Percentiles rank a stretch among this genome's conserved stretches.
Conservation (phyloP, 1,140 invertebrate species). For the Brachionus rotundiformis region DNA sequence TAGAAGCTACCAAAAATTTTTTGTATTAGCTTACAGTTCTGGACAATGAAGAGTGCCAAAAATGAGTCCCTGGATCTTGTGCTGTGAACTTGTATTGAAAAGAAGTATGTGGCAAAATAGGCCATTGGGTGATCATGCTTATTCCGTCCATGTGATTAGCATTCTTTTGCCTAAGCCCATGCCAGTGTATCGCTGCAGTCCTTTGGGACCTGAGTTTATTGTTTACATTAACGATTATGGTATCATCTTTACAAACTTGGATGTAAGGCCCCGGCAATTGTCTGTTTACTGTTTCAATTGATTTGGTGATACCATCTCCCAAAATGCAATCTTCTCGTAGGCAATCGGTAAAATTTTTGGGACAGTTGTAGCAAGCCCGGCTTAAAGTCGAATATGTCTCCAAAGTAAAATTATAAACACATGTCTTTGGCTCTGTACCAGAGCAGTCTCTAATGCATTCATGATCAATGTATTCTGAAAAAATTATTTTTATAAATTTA, state of each 20-base stretch:
- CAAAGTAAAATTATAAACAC: conserved; percentile 10
- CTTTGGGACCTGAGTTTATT: conserved; percentile 79
- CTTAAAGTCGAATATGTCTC: conserved; percentile 29
- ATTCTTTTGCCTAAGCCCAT: conserved; percentile 77
- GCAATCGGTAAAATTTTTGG: conserved; percentile 7
- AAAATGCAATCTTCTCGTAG: conserved; percentile 29
- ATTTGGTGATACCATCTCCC: conserved; percentile 57
- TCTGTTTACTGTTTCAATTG: conserved; percentile 56
- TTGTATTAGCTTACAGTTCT: too few species aligned
- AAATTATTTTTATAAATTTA: too few species aligned
- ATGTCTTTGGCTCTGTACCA: neutral
- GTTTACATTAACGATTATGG: conserved; percentile 78
- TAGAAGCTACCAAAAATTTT: too few species aligned
- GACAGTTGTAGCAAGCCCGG: conserved; percentile 24
- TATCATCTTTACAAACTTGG: conserved; percentile 80
- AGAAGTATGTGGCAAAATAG: conserved; percentile 77
- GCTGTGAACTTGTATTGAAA: conserved; percentile 76
- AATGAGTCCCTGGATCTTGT: conserved; percentile 56
- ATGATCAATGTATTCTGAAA: neutral
- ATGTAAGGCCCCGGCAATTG: conserved; percentile 60
- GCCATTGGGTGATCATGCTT: conserved; percentile 84
- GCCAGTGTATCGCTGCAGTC: conserved; percentile 79
- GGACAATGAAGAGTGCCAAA: conserved; percentile 57
- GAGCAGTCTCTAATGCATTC: conserved; percentile 29
- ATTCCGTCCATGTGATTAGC: conserved; percentile 87